These are phyloP conservation scores for Monopis laevigella DNA, from an alignment of 2,888 invertebrate species.

Conservation along the genomic window DNA sequence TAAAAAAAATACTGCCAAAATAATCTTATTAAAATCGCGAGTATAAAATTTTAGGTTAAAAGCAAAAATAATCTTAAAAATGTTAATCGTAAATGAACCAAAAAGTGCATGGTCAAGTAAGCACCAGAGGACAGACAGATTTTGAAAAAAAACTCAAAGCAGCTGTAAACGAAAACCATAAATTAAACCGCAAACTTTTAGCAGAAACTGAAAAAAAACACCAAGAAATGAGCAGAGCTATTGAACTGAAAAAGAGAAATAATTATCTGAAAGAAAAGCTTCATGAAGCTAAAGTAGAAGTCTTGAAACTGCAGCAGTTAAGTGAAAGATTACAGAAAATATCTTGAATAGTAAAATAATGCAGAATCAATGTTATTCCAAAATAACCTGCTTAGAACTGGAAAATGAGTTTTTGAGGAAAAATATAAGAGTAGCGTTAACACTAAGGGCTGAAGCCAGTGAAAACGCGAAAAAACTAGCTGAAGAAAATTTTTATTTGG, in stretches of 20 bases:
- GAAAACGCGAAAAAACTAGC: slow-evolving; percentile 32
- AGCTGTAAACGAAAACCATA: slow-evolving; percentile 6
- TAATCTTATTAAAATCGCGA: too few species aligned
- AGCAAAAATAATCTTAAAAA: not conserved
- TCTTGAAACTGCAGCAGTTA: slow-evolving; percentile 24
- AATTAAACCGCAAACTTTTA: slow-evolving; percentile 21
- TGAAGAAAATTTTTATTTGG: slow-evolving; percentile 39
- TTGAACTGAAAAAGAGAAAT: slow-evolving; percentile 42
- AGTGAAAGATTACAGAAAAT: slow-evolving; percentile 19
- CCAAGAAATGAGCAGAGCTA: slow-evolving; percentile 51
- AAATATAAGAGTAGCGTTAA: slow-evolving; percentile 30
- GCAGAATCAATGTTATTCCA: slow-evolving; percentile 18
- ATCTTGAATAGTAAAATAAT: not conserved
- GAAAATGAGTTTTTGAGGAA: slow-evolving; percentile 33
- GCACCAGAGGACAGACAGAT: too few species aligned
- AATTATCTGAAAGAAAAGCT: slow-evolving; percentile 26
- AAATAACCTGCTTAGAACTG: slow-evolving; percentile 25
- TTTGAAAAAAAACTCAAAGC: slow-evolving; percentile 29
- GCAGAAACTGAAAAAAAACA: slow-evolving; percentile 45
- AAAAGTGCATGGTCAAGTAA: too few species aligned
- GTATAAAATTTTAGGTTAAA: too few species aligned
- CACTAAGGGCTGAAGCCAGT: slow-evolving; percentile 37
- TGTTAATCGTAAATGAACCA: slow-evolving; percentile 5
- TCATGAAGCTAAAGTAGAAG: slow-evolving; percentile 29
- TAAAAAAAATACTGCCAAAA: too few species aligned